Evolutionary conservation across 2,888 invertebrate species (phyloP), one percentile per base, ranked within the genome.

Genomic region (Chrysolina haemoptera): DNA sequence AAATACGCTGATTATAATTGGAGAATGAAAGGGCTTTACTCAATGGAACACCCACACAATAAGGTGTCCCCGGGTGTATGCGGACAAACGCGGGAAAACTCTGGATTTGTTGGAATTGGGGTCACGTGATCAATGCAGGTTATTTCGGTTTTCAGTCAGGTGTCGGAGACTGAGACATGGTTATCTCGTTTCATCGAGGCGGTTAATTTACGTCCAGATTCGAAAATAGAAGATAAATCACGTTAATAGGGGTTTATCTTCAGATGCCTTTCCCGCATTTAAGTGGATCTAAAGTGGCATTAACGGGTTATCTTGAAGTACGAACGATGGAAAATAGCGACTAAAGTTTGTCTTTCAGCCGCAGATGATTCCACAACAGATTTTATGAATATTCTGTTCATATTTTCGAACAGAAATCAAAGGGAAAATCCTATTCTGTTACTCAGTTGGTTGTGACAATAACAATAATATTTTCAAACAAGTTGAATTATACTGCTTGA

Each of bases 121-220:
- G 76, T 78, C 75, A 79, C 77, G 79, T 78, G 78, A 53, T 18
- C 77, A 77, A 74, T 79, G 78, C 79, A 67, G 79, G 63, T 63
- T 67, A 64, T 11, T 65, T 6, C 40, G 40, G 46, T 20, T n/a
- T 48, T 48, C 16, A 4, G 55, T 18, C 6, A 22, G 20, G 20
- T 55, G 20, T 55, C 55, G 22, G 18, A 18, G 22, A 55, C 55
- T 22, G 18, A 18, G 22, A 55, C 55, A 16, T 48, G 16, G 9
- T 16, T 48, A 16, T 16, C 9, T 16, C 16, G 0, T 16, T 16
- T 9, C 10, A 48, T 16, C 16, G 48, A 16, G 11, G 16, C 2
- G n/a, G n/a, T 10, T 48, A 1, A 48, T 16, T 48, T 10, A 48
- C 10, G 48, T 9, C 16, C 48, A 48, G 5, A 14, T 14, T 48